A percentile compares a stretch with the other conserved stretches of the same genome.
phyloP scores from a whole-genome alignment of 2,113 vertebrate species.

The Hystrix cristata region DNA sequence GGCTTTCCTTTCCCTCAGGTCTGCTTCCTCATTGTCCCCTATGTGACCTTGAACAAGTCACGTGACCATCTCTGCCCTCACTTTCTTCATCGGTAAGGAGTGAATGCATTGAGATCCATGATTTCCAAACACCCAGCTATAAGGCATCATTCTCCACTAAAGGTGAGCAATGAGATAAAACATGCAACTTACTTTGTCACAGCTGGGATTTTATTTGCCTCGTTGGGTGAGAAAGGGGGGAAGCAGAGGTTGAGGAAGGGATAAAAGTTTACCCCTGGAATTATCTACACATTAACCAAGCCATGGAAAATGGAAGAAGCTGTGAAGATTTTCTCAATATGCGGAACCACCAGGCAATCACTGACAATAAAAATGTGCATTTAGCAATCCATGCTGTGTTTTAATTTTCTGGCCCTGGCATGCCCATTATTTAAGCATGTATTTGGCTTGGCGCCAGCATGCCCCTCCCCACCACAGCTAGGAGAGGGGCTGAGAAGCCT shows the following conservation, averaged over 20 bases:
- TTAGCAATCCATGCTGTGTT: slow-evolving; percentile 82
- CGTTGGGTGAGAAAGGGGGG: not conserved
- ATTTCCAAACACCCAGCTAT: not conserved
- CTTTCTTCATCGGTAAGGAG: not conserved
- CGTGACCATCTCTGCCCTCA: not conserved
- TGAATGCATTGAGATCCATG: not conserved
- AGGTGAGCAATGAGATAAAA: not conserved
- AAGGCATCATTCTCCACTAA: not conserved
- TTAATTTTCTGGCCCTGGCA: slow-evolving; percentile 86
- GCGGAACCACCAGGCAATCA: slow-evolving; percentile 86
- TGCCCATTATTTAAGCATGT: slow-evolving; percentile 78
- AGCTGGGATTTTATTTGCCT: not conserved
- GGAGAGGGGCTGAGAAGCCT: slow-evolving; percentile 39
- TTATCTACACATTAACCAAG: slow-evolving; percentile 81
- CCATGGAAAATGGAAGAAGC: slow-evolving; percentile 81
- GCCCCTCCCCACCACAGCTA: slow-evolving; percentile 49
- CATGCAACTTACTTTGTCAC: not conserved
- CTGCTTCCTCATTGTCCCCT: not conserved
- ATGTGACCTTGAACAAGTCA: not conserved
- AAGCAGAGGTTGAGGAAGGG: not conserved
- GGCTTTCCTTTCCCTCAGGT: not conserved
- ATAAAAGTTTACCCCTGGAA: slow-evolving; percentile 83
- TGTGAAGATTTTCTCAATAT: slow-evolving; percentile 84
- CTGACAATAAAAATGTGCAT: slow-evolving; percentile 84
- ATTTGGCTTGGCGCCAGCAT: slow-evolving; percentile 73